Evolutionary conservation across 2,113 vertebrate genomes (phyloP).

Genomic region (Corvus moneduloides): DNA sequence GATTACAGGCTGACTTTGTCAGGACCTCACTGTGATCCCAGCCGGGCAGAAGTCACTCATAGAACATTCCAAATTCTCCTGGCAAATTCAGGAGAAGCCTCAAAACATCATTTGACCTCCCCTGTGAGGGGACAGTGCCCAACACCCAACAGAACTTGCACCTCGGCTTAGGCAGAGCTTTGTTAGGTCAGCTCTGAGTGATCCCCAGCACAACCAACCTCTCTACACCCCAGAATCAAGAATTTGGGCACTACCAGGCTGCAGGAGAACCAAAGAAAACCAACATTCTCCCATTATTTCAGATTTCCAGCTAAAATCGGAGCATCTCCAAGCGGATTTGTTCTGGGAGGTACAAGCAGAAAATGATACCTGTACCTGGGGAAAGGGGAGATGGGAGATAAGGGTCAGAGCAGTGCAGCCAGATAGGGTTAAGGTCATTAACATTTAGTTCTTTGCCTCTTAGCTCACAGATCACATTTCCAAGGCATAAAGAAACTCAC

Average conservation of each 20-base stretch:
- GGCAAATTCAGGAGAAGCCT: not conserved
- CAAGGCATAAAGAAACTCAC: not conserved
- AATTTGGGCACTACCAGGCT: accelerated
- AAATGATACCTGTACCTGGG: not conserved
- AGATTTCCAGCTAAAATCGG: not conserved
- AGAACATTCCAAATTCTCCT: not conserved
- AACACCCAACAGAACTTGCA: not conserved
- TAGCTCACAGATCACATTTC: not conserved
- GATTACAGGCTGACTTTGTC: accelerated
- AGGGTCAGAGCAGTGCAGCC: not conserved
- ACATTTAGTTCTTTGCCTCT: not conserved
- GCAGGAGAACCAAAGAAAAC: not conserved
- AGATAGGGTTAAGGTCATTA: not conserved
- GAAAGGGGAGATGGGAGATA: conserved; percentile 18
- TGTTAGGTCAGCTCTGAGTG: not conserved
- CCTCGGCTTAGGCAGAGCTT: not conserved
- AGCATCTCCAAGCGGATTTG: not conserved
- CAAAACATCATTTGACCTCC: not conserved
- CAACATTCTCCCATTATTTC: not conserved
- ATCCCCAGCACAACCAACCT: not conserved
- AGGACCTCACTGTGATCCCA: not conserved
- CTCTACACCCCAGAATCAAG: not conserved
- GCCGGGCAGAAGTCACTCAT: not conserved
- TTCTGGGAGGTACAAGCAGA: not conserved
- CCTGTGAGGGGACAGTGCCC: accelerated